These are phyloP conservation scores for Macquaria ambigua DNA, from an alignment of 2,113 vertebrate genomes.

Conservation along the genomic window DNA sequence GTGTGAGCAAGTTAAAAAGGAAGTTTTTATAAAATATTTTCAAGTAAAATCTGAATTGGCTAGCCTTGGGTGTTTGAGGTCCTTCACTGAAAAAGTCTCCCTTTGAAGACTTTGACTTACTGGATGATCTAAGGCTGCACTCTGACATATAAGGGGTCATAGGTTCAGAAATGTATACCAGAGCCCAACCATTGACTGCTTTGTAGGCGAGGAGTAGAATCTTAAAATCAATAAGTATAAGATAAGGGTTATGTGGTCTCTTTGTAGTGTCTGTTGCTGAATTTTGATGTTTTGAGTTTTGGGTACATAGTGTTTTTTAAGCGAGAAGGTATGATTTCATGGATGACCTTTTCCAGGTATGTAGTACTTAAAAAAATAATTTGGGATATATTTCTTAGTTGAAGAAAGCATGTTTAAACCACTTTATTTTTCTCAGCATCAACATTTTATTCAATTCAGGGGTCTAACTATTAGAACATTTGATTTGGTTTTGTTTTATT, in stretches of 20 bases:
- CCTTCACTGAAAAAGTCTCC: conserved; percentile 32
- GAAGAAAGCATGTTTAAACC: not conserved
- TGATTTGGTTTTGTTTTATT: not conserved
- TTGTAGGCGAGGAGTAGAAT: conserved; percentile 42
- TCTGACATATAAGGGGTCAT: conserved; percentile 54
- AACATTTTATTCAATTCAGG: not conserved
- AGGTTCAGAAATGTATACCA: conserved; percentile 50
- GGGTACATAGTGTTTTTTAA: not conserved
- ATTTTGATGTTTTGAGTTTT: conserved; percentile 16
- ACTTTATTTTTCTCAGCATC: not conserved
- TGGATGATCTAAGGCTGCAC: conserved; percentile 43
- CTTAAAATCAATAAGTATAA: conserved; percentile 43
- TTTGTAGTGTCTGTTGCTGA: conserved; percentile 21
- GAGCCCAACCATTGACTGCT: conserved; percentile 20
- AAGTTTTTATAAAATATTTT: not conserved
- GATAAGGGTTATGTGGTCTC: conserved; percentile 37
- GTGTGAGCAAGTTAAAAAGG: not conserved
- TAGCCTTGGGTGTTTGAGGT: not conserved
- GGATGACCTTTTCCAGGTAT: not conserved
- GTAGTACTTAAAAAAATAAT: not conserved
- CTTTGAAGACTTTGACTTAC: conserved; percentile 56
- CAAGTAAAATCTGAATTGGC: conserved; percentile 8
- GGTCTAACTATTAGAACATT: not conserved
- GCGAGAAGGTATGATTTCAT: not conserved
- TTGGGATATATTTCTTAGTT: not conserved